Base-by-base conservation (phyloP, 2,888 invertebrate species). In the Phyllotreta cruciferae region DNA sequence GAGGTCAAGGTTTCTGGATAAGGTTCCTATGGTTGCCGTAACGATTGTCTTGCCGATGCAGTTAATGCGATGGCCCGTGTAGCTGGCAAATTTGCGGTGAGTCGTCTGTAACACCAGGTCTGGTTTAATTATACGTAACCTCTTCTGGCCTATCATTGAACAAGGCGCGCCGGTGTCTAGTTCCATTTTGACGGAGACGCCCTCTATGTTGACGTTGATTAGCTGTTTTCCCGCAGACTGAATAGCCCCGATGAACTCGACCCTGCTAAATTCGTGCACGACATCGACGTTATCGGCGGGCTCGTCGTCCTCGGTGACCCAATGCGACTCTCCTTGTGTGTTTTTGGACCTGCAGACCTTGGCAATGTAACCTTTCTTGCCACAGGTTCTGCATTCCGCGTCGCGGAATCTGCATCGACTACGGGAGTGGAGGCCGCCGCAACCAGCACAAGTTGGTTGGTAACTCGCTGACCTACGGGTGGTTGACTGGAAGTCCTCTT, bases 131-230 rank as follows among this genome's bases (percentile, higher is more conserved):
- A 24, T 14, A 11, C 13, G n/a, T 5, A 49, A 24, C 11, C 14
- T 49, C 24, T n/a, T 11, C 6, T 7, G 5, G 13, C 49, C 24
- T n/a, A 49, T 11, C 3, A 49, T 49, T 5, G 49, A 7, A 24
- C 49, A 49, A 6, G 49, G 49, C 9, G 49, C 49, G 24, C 49
- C 49, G 13, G 49, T 49, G 7, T 49, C 49, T 6, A 49, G 49
- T 7, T 49, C 13, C 49, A 5, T 49, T 24, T 49, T 49, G 9
- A 49, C 11, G 7, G 6, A 14, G 7, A 11, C 14, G 2, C 13
- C 7, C 9, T 49, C 49, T 7, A 49, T 49, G 11, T 11, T 11
- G 24, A 49, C 49, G 5, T 5, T 24, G 9, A 49, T n/a, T 9
- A 49, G n/a, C 24, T 24, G 49, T 5, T 24, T 11, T 9, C 24